Conservation (phyloP, 1,140 invertebrate species). For the Chymomyza costata region DNA sequence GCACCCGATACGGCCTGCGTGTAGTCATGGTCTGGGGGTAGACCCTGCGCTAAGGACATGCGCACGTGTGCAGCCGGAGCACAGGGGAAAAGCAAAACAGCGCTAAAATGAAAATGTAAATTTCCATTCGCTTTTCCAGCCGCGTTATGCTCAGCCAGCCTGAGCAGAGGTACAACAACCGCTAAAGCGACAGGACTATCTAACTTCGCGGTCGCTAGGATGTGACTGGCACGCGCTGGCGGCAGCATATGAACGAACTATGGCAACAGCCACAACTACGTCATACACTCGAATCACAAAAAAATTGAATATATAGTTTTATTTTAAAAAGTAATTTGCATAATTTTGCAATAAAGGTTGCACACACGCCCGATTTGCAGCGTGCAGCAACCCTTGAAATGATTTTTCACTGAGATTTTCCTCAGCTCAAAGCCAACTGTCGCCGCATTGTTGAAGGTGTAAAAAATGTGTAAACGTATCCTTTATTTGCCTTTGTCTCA, state of each 20-base stretch:
- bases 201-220: slow-evolving; percentile 8
- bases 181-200: slow-evolving; percentile 37
- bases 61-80: slow-evolving; percentile 51
- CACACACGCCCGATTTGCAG: slow-evolving; percentile 18
- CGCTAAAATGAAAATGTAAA: slow-evolving; percentile 36
- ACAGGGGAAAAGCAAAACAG: slow-evolving; percentile 30
- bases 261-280: slow-evolving; percentile 15
- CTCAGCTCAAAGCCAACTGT: slow-evolving; percentile 25
- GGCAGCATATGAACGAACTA: slow-evolving; percentile 1
- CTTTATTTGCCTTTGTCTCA: slow-evolving; percentile 43
- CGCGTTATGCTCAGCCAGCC: slow-evolving; percentile 1
- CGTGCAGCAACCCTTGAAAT: slow-evolving; percentile 35
- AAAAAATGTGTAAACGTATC: slow-evolving; percentile 69
- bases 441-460: slow-evolving; percentile 57
- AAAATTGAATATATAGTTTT: slow-evolving; percentile 3
- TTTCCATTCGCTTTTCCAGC: slow-evolving; percentile 60
- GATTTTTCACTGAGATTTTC: neutral
- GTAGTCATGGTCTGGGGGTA: slow-evolving; percentile 24
- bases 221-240: slow-evolving; percentile 42
- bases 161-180: slow-evolving; percentile 54
- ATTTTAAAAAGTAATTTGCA: slow-evolving; percentile 47
- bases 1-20: slow-evolving; percentile 12
- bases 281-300: slow-evolving; percentile 16
- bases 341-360: slow-evolving; percentile 59
- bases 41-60: slow-evolving; percentile 41